Evolutionary conservation across 2,888 invertebrate genomes (phyloP), one percentile per base, ranked within the genome.

Genomic region (Xestoiulus laeticollis): DNA sequence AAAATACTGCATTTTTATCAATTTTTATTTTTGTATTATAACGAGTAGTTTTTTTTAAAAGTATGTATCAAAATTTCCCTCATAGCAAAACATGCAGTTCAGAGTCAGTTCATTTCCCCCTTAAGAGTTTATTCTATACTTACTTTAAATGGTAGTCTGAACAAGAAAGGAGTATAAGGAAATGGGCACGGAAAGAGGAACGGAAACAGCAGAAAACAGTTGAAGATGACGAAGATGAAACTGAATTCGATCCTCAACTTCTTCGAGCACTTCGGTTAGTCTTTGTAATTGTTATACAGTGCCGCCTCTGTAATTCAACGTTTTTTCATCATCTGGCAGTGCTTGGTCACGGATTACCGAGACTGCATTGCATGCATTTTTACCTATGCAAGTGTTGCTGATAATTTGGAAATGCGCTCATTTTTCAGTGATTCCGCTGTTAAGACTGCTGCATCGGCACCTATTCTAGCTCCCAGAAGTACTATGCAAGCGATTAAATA

Each of bases 101-200:
- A n/a, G n/a, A n/a, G n/a, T n/a, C n/a, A n/a, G n/a, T n/a, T n/a
- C n/a, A n/a, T n/a, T n/a, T n/a, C n/a, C n/a, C n/a, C n/a, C n/a
- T n/a, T n/a, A n/a, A n/a, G n/a, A n/a, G n/a, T n/a, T n/a, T 26
- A 38, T 26, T 78, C 16, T 6, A 14, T 30, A n/a, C 4, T 78
- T 30, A 48, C 8, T 16, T 86, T 14, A 48, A 48, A 53, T 89
- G 97, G 0, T 94, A 96, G 91, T 96, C 97, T 0, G 96, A 95
- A 90, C 94, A 95, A 90, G 98, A 98, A 91, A 96, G 95, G 90
- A 94, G 95, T 89, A 91, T 96, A 19, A 93, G 94, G 12, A 97
- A 97, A 91, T 94, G 91, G 89, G 94, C 95, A 26, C 94, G 97
- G 8, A 96, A 96, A 91, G 96, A 97, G 91, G 97, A 96, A 91